Conservation (phyloP, 1,140 invertebrate genomes). For the Drosophila kurseongensis region DNA sequence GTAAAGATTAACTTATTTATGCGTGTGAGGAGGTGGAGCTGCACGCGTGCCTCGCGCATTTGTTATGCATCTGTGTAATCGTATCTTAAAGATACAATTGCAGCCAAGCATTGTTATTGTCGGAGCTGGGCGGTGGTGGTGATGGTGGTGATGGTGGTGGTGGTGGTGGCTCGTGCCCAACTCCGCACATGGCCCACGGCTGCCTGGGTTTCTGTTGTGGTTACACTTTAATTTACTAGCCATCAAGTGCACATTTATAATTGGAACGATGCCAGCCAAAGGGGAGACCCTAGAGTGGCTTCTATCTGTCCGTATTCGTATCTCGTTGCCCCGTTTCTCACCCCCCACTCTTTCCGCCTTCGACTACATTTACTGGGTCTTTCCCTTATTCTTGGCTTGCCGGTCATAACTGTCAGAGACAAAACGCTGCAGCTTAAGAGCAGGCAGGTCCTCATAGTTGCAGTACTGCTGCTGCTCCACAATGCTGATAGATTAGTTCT, state of each 20-base stretch:
- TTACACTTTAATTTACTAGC: constrained; percentile 73
- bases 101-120: constrained; percentile 21
- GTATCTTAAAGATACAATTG: constrained; percentile 60
- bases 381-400: constrained; percentile 16
- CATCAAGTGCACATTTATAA: constrained; percentile 75
- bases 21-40: constrained; percentile 20
- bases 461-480: constrained; percentile 24
- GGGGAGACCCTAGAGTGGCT: constrained; percentile 30
- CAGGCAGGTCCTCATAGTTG: constrained; percentile 13
- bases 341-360: neutral
- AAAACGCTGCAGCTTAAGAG: constrained; percentile 31
- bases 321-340: neutral
- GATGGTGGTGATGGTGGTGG: neutral
- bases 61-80: constrained; percentile 36
- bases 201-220: constrained; percentile 54
- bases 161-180: constrained; percentile 41
- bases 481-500: constrained; percentile 64
- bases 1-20: constrained; percentile 69
- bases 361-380: constrained; percentile 5
- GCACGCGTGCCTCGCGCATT: constrained; percentile 47
- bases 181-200: constrained; percentile 36
- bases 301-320: constrained; percentile 10
- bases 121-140: neutral
- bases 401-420: constrained; percentile 67
- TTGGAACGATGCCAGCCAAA: constrained; percentile 61